Percentiles rank a stretch among this genome's conserved stretches.
phyloP scores from a whole-genome alignment of 1,140 invertebrate species.

The Condylostylus longicornis region DNA sequence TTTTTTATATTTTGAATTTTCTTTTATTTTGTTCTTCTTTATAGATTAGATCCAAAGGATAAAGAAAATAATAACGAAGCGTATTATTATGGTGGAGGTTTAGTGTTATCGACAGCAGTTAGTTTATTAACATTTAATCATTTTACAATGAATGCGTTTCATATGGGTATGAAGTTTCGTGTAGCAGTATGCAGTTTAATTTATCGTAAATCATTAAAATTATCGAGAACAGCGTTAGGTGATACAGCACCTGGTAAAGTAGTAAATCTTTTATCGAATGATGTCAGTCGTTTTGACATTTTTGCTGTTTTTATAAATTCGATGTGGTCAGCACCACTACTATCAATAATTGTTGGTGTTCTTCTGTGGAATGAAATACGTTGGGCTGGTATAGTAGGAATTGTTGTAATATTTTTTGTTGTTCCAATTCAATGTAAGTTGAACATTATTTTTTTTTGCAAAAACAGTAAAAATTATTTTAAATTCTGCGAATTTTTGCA shows the following conservation, averaged over 20 bases:
- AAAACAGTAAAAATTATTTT: slow-evolving; percentile 2
- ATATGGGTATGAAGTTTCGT: slow-evolving; percentile 42
- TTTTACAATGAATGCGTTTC: slow-evolving; percentile 41
- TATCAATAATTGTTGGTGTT: slow-evolving; percentile 32
- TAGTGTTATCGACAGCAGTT: slow-evolving; percentile 37
- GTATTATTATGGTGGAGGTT: slow-evolving; percentile 40
- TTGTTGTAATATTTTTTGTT: slow-evolving; percentile 40
- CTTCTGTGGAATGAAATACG: slow-evolving; percentile 32
- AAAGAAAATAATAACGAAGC: slow-evolving; percentile 29
- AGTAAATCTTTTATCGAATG: slow-evolving; percentile 58
- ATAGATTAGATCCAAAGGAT: background rate
- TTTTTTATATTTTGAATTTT: too few relatives aligned
- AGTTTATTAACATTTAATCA: slow-evolving; percentile 43
- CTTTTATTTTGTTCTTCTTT: too few relatives aligned
- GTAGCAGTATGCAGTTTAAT: slow-evolving; percentile 49
- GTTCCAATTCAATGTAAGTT: slow-evolving; percentile 43
- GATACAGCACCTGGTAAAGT: slow-evolving; percentile 71
- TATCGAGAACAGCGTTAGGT: slow-evolving; percentile 50
- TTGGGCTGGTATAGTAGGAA: slow-evolving; percentile 36
- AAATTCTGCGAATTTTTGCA: slow-evolving; percentile 30
- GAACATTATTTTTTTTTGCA: slow-evolving; percentile 11
- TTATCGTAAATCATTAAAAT: slow-evolving; percentile 45
- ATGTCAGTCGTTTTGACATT: slow-evolving; percentile 34
- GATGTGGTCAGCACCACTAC: slow-evolving; percentile 38
- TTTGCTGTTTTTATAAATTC: slow-evolving; percentile 30